Evolutionary conservation across 2,797 vertebrate genomes (phyloP).

Genomic region (Rousettus madagascariensis): DNA sequence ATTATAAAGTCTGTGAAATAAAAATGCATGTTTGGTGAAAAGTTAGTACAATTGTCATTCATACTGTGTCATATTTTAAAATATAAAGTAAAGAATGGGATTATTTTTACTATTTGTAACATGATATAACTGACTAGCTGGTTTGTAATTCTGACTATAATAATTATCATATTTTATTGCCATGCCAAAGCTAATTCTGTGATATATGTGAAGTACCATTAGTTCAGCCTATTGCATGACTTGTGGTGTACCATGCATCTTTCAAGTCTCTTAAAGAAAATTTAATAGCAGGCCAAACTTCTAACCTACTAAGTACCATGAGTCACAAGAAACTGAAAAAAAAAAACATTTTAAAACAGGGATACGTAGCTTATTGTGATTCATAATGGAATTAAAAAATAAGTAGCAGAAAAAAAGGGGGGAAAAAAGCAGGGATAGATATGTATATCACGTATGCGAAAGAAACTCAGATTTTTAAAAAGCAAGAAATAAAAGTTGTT

Average conservation of each 20-base stretch:
- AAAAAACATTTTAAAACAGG: conserved; percentile 25
- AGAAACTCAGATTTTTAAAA: neutral
- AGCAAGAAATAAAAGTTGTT: conserved; percentile 27
- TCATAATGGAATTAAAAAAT: neutral
- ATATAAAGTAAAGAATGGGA: conserved; percentile 62
- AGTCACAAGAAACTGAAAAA: neutral
- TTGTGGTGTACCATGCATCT: conserved; percentile 10
- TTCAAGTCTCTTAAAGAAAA: conserved; percentile 58
- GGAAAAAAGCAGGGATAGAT: neutral
- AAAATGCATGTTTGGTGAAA: conserved; percentile 71
- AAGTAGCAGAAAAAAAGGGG: neutral
- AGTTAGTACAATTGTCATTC: conserved; percentile 71
- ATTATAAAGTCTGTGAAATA: conserved; percentile 74
- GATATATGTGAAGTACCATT: conserved; percentile 12
- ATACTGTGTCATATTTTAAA: conserved; percentile 62
- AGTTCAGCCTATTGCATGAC: neutral
- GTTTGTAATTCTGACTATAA: conserved; percentile 17
- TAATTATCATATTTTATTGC: conserved; percentile 41
- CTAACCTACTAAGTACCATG: neutral
- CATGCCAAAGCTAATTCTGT: conserved; percentile 50
- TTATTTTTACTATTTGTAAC: conserved; percentile 52
- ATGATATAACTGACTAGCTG: conserved; percentile 35
- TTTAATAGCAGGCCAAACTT: conserved; percentile 13
- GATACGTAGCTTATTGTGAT: neutral
- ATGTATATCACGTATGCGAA: neutral